Conservation (phyloP, 2,113 vertebrate genomes). For the Antennarius striatus region DNA sequence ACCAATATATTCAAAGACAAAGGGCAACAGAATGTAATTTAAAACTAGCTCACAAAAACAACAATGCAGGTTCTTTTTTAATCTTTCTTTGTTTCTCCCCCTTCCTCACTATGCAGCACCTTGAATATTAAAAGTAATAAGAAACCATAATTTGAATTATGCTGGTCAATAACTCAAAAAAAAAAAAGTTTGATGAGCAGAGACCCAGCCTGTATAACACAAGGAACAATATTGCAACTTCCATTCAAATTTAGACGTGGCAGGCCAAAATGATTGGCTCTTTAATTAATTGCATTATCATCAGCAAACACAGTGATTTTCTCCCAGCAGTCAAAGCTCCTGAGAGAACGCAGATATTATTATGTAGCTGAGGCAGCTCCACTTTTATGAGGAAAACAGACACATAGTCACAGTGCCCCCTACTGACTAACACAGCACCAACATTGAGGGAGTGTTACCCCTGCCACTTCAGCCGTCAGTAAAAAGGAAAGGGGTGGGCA, state of each 20-base stretch:
- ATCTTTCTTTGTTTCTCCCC: slow-evolving; percentile 16
- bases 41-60: slow-evolving; percentile 32
- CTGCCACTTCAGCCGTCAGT: slow-evolving; percentile 46
- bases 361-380: slow-evolving; percentile 55
- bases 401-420: slow-evolving; percentile 77
- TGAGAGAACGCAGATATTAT: slow-evolving; percentile 73
- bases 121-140: slow-evolving; percentile 46
- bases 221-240: slow-evolving; percentile 61
- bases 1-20: slow-evolving; percentile 19
- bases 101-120: slow-evolving; percentile 23
- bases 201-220: slow-evolving; percentile 47
- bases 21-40: slow-evolving; percentile 39
- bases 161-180: slow-evolving; percentile 34
- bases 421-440: slow-evolving; percentile 16
- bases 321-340: slow-evolving; percentile 67
- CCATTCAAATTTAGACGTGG: slow-evolving; percentile 64
- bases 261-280: slow-evolving; percentile 75
- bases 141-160: slow-evolving; percentile 47
- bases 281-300: slow-evolving; percentile 80
- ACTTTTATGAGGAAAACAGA: slow-evolving; percentile 66
- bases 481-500: slow-evolving; percentile 47
- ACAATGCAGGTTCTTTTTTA: slow-evolving; percentile 30
- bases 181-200: slow-evolving; percentile 53
- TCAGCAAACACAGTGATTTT: slow-evolving; percentile 78
- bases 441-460: slow-evolving; percentile 37